Evolutionary conservation across 2,113 vertebrate genomes (phyloP).

Genomic region (Odontophorus gujanensis): DNA sequence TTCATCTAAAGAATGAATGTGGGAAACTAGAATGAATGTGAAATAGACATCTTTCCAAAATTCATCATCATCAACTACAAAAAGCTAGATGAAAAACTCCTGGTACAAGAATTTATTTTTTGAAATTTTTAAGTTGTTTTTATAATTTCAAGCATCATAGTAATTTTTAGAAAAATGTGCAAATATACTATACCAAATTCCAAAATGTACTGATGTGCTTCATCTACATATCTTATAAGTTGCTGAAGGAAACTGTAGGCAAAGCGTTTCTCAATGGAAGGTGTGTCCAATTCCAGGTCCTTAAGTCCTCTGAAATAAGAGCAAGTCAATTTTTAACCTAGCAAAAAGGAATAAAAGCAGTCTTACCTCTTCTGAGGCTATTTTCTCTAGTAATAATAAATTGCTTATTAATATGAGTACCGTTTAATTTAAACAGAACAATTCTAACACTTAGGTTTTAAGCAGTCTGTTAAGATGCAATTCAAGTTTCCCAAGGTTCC

Average conservation of each 20-base stretch:
- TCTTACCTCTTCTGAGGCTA: background rate
- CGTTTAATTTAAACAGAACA: background rate
- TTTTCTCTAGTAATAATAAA: background rate
- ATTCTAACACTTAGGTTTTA: background rate
- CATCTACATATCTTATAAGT: conserved; percentile 92
- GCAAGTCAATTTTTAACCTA: background rate
- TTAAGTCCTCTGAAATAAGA: conserved; percentile 84
- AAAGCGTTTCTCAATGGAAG: conserved; percentile 95
- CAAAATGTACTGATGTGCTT: conserved; percentile 92
- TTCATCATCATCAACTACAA: background rate
- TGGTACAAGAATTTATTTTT: background rate
- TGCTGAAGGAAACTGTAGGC: conserved; percentile 96
- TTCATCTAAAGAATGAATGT: background rate
- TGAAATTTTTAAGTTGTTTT: background rate
- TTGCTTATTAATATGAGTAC: background rate
- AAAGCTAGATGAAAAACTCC: background rate
- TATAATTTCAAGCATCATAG: background rate
- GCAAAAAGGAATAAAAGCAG: background rate
- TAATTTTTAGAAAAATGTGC: background rate
- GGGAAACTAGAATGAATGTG: background rate
- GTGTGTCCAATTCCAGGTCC: conserved; percentile 91
- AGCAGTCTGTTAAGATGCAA: background rate
- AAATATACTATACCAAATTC: conserved; percentile 84
- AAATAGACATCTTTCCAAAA: background rate
- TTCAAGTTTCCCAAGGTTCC: background rate